Conservation (phyloP, 2,888 invertebrate genomes). For the Julus scandinavius region DNA sequence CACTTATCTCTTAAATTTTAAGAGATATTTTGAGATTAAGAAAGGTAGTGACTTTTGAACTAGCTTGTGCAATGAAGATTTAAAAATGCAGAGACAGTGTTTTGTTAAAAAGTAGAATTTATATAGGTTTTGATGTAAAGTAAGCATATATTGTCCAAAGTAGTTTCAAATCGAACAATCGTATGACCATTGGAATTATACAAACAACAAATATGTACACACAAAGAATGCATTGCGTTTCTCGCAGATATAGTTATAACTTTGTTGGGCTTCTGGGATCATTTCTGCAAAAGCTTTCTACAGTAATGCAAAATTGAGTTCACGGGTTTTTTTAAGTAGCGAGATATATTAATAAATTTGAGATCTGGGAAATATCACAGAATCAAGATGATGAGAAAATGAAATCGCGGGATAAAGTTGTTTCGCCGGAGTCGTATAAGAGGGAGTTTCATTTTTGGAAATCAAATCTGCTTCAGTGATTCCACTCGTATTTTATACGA, state of each 20-base stretch:
- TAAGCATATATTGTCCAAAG: too few relatives aligned
- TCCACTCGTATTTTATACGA: constrained; percentile 30
- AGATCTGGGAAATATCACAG: not conserved
- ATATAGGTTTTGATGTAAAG: too few relatives aligned
- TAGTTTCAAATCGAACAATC: not conserved
- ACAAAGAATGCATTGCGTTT: not conserved
- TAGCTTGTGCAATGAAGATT: too few relatives aligned
- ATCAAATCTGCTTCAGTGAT: constrained; percentile 31
- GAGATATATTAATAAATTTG: not conserved
- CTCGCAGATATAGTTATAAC: not conserved
- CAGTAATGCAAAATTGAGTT: not conserved
- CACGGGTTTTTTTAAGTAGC: not conserved
- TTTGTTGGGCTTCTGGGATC: not conserved
- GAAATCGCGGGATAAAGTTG: not conserved
- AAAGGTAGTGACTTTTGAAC: too few relatives aligned
- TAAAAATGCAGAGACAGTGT: too few relatives aligned
- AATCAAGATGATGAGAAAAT: constrained; percentile 11
- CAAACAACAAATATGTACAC: not conserved
- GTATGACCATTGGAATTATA: not conserved
- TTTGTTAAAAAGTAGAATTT: too few relatives aligned
- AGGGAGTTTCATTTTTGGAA: not conserved
- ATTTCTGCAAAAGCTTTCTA: not conserved
- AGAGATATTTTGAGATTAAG: too few relatives aligned
- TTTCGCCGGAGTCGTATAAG: not conserved
- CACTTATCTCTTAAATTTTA: too few relatives aligned